Evolutionary conservation across 2,797 vertebrate species (phyloP).

Genomic region (Lagorchestes hirsutus): DNA sequence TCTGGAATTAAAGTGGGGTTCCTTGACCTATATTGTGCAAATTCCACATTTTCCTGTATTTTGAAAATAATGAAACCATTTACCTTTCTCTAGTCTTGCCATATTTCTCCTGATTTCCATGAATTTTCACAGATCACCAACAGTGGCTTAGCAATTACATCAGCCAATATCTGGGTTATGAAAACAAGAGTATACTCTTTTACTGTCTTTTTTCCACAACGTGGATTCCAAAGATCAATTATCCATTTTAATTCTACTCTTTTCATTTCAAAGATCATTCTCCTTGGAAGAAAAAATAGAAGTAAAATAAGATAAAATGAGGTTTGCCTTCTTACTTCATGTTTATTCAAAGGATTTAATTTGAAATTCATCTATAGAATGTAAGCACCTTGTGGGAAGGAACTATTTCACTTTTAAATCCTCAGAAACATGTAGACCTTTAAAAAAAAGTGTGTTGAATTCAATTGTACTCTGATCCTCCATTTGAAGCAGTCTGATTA

Average conservation of each 20-base stretch:
- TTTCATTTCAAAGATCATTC: background rate
- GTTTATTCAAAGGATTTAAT: background rate
- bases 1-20: background rate
- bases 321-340: background rate
- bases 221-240: background rate
- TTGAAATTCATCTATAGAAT: background rate
- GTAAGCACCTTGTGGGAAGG: background rate
- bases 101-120: background rate
- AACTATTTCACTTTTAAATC: background rate
- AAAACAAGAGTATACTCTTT: background rate
- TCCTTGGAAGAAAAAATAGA: background rate
- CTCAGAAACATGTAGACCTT: background rate
- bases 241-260: background rate
- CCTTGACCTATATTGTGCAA: background rate
- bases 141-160: background rate
- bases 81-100: background rate
- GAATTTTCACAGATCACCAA: background rate
- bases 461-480: background rate
- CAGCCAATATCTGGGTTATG: background rate
- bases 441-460: background rate
- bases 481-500: background rate
- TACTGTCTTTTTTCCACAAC: background rate
- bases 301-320: background rate
- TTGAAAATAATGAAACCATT: background rate
- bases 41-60: background rate